Conservation (phyloP, 2,888 invertebrate species). For the Caenorhabditis auriculariae region DNA sequence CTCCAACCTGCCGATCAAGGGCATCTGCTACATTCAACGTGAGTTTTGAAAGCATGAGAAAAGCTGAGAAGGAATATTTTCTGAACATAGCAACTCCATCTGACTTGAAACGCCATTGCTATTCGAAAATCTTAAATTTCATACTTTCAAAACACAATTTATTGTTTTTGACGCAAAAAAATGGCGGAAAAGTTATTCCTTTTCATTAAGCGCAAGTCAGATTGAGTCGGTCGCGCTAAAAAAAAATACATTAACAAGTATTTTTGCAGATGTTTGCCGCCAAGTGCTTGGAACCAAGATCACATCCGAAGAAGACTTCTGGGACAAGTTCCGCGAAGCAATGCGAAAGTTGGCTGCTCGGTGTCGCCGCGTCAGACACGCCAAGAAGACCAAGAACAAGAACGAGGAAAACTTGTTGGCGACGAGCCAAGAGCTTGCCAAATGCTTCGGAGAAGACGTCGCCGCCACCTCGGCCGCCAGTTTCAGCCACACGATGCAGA, state of each 20-base stretch:
- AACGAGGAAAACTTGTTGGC: slow-evolving; percentile 19
- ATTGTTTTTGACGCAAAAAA: too few species aligned
- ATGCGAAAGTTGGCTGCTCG: slow-evolving; percentile 60
- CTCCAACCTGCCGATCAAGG: slow-evolving; percentile 59
- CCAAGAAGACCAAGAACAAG: slow-evolving; percentile 54
- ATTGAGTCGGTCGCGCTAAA: neutral
- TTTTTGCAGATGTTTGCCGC: slow-evolving; percentile 58
- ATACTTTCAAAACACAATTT: too few species aligned
- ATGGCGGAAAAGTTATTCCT: slow-evolving; percentile 1
- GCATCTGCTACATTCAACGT: slow-evolving; percentile 63
- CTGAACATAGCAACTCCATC: too few species aligned
- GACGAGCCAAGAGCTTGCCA: neutral
- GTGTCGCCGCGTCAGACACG: slow-evolving; percentile 61
- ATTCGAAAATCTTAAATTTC: too few species aligned
- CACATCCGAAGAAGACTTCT: slow-evolving; percentile 58
- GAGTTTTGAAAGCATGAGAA: slow-evolving; percentile 1
- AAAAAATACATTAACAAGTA: neutral
- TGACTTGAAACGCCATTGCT: too few species aligned
- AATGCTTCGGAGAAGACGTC: neutral
- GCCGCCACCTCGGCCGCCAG: neutral
- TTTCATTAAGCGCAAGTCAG: neutral
- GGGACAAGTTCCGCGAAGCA: slow-evolving; percentile 62
- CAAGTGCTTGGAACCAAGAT: slow-evolving; percentile 51
- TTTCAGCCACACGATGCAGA: neutral
- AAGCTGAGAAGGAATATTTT: neutral